Conservation (phyloP, 2,888 invertebrate species). For the Nematopogon swammerdamellus region DNA sequence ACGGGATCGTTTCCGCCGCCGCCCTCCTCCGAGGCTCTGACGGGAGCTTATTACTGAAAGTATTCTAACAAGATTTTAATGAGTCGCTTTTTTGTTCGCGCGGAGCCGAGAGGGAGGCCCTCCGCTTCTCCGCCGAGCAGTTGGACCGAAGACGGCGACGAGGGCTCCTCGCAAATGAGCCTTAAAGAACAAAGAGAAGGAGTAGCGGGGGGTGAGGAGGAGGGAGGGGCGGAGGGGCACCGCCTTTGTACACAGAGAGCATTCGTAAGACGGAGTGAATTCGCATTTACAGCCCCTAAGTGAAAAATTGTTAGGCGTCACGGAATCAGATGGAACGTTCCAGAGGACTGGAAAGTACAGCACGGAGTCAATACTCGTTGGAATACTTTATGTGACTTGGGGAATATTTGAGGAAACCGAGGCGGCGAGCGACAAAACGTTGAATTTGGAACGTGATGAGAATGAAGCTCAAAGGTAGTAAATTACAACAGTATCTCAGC, state of each 20-base stretch:
- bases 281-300: background rate
- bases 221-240: background rate
- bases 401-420: too few species aligned
- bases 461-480: too few species aligned
- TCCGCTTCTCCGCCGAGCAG: too few species aligned
- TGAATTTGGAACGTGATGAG: too few species aligned
- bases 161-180: background rate
- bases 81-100: background rate
- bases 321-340: background rate
- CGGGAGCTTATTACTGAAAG: background rate
- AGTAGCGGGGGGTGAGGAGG: background rate
- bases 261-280: background rate
- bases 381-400: too few species aligned
- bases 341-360: background rate
- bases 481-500: too few species aligned
- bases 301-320: background rate
- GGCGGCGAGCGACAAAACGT: too few species aligned
- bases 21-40: background rate
- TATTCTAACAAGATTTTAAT: background rate
- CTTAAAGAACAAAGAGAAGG: background rate
- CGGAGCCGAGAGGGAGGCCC: background rate
- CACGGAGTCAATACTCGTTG: too few species aligned
- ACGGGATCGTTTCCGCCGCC: background rate
- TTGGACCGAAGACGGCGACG: too few species aligned
- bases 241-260: background rate